A percentile compares a stretch with the other conserved stretches of the same genome.
These are phyloP conservation scores for Papilio polytes DNA, from an alignment of 1,140 invertebrate genomes.

Conservation along the genomic window DNA sequence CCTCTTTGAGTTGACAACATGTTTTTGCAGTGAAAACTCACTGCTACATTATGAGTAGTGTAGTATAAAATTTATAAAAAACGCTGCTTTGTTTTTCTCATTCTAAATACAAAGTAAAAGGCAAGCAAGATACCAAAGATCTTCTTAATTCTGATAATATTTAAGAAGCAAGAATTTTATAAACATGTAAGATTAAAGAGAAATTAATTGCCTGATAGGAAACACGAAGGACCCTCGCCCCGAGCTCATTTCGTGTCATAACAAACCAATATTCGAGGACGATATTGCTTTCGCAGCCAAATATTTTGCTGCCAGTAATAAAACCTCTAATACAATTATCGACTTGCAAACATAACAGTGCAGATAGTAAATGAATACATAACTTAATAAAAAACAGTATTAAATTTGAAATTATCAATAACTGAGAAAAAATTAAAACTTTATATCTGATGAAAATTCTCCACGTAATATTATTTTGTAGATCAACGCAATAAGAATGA, in stretches of 20 bases:
- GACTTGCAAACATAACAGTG: not conserved
- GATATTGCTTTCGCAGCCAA: slow-evolving; percentile 27
- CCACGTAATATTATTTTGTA: too few species aligned
- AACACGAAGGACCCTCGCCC: not conserved
- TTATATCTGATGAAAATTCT: too few species aligned
- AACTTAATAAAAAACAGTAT: not conserved
- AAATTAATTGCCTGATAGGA: not conserved
- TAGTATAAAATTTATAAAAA: too few species aligned
- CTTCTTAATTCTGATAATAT: not conserved
- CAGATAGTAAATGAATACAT: not conserved
- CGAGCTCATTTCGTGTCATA: slow-evolving; percentile 25
- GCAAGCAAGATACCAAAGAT: not conserved
- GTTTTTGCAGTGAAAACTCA: too few species aligned
- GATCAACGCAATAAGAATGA: too few species aligned
- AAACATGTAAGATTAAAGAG: not conserved
- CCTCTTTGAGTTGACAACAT: not conserved
- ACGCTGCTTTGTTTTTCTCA: too few species aligned
- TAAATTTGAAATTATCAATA: not conserved
- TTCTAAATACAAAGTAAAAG: too few species aligned
- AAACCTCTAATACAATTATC: slow-evolving; percentile 6
- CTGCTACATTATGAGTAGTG: too few species aligned
- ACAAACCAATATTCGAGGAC: slow-evolving; percentile 17
- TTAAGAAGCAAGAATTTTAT: not conserved
- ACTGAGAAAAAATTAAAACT: too few species aligned
- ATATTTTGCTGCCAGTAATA: slow-evolving; percentile 28